Percentiles rank a stretch among this genome's conserved stretches.
Conservation (phyloP, 2,113 vertebrate species). For the Opisthocomus hoazin region DNA sequence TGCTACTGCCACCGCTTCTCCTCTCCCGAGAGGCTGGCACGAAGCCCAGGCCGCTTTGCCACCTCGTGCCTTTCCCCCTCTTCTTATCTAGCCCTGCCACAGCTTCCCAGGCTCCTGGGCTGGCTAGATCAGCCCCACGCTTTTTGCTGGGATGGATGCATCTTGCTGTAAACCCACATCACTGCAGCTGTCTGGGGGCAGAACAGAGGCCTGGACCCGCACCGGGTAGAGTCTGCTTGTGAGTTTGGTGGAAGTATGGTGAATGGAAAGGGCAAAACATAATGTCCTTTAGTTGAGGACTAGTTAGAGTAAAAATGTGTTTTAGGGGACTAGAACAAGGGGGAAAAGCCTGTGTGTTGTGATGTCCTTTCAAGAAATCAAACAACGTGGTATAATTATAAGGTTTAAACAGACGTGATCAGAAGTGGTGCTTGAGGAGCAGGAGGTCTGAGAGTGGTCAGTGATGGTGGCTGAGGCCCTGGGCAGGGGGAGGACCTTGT, state of each 20-base stretch:
- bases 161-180: background rate
- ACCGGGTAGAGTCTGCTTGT: background rate
- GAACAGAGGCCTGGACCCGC: accelerated
- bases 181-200: background rate
- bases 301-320: background rate
- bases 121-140: background rate
- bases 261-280: background rate
- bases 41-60: background rate
- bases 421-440: background rate
- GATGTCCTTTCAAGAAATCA: background rate
- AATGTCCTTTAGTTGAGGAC: background rate
- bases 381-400: accelerated
- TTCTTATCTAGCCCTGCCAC: background rate
- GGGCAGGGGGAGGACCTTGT: background rate
- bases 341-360: background rate
- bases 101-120: background rate
- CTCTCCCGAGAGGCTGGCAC: background rate
- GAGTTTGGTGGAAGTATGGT: accelerated
- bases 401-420: background rate
- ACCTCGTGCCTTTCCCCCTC: background rate
- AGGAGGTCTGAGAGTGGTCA: too few species aligned
- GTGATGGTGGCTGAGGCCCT: too few species aligned
- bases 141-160: background rate
- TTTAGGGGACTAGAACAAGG: too few species aligned
- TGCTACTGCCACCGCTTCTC: background rate